Base-by-base conservation (phyloP, 2,113 vertebrate species). In the Cyphomyrus plagiostoma region DNA sequence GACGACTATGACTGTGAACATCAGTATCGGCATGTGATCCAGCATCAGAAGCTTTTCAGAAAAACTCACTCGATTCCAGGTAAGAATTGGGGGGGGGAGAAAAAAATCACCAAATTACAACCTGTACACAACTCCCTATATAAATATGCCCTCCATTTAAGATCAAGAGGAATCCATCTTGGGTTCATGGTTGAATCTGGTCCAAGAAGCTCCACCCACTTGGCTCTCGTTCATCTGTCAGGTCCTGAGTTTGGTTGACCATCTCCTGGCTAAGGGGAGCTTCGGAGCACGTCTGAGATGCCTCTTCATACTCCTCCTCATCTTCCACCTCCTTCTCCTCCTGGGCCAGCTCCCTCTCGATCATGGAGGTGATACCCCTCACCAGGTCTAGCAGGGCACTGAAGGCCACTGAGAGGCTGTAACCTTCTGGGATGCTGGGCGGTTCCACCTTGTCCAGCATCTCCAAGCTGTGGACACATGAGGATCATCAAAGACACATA, bases 391-490 rank as follows among this genome's bases (percentile, higher is more conserved):
- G 93, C 87, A 99, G 95, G 90, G 97, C 99, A 21, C 98, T 97
- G 94, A 99, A 99, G 87, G 98, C 98, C 94, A 99, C 98, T 0
- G 98, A 99, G 98, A 99, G 98, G 89, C 98, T 98, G 66, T 99
- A 99, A 89, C 98, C 98, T 93, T 99, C 98, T 52, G 98, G 98
- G 93, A 99, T 99, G 26, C 96, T 98, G 30, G 98, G 98, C 0
- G 98, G 98, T 92, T 99, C 98, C 85, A 99, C 98, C 94, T 99
- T 99, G 93, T 99, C 98, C 93, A 99, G 93, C 98, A 99, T 99
- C 94, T 99, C 98, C 86, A 99, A 94, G 94, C 98, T 99, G 86
- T 92, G 91, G n/a, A 35, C 30, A 84, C 6, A 89, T 85, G 1
- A 19, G 26, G 49, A 83, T n/a, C 19, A 80, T 52, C 8, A 48